Evolutionary conservation across 2,113 vertebrate species (phyloP).

Genomic region (Plecturocebus donacophilus): DNA sequence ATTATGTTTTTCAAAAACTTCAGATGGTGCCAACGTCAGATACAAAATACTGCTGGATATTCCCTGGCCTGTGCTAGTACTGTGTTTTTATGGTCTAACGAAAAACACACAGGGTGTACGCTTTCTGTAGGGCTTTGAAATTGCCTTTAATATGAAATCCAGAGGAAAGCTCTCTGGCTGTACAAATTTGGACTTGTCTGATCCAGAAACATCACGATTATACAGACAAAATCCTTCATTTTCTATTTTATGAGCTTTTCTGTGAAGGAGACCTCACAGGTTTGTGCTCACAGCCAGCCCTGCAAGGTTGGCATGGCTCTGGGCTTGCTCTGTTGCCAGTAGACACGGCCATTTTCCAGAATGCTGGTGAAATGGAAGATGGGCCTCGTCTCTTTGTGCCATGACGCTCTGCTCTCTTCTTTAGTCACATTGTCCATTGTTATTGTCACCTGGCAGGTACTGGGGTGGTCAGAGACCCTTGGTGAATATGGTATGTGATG

Average conservation of each 20-base stretch:
- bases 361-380: not conserved
- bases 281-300: fast-evolving
- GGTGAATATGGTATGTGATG: not conserved
- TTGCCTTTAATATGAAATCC: not conserved
- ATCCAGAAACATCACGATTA: not conserved
- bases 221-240: not conserved
- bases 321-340: not conserved
- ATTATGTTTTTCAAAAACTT: not conserved
- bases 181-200: not conserved
- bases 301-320: not conserved
- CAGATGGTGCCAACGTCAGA: not conserved
- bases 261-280: not conserved
- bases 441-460: not conserved
- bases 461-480: not conserved
- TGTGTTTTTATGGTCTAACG: not conserved
- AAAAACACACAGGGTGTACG: not conserved
- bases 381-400: not conserved
- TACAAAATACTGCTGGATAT: not conserved
- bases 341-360: not conserved
- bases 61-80: not conserved
- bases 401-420: not conserved
- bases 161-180: not conserved
- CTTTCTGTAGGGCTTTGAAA: not conserved
- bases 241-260: not conserved
- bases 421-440: not conserved